Base-by-base conservation (phyloP, 2,797 vertebrate species). In the Gallinago stenura region DNA sequence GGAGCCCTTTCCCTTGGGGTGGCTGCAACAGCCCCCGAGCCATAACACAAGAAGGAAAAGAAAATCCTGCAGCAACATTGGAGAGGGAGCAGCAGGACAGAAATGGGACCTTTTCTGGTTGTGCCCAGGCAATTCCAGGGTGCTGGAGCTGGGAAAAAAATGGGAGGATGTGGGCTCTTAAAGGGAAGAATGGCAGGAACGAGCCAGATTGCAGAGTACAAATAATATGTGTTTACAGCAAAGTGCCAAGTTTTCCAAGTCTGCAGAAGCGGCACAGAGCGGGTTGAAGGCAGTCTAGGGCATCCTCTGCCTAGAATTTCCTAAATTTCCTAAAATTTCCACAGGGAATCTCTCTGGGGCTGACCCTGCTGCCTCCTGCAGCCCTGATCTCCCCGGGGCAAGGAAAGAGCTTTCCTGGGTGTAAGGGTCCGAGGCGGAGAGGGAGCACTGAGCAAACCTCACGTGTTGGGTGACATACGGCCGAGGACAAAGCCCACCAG, bases 91-190 rank as follows among this genome's bases (percentile, higher is more conserved):
- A 35, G 41, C 24, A 43, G 81, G 43, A 9, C 12, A n/a, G 69
- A 78, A 84, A 15, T 1, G 8, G 48, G 33, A 58, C 1, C 26
- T 48, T 9, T 58, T 39, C 65, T 28, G 78, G 60, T 64, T 54
- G 69, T 58, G 77, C n/a, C 39, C 28, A 18, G 43, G 43, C 71
- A 77, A 75, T 71, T 7, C 41, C 70, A 77, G 56, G 37, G 20
- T 33, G 41, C 31, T 10, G 14, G 31, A 5, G 64, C 48, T 48
- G 48, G 0, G 4, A 15, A 37, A 93, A 94, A 93, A 94, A 83
- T 51, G 81, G 71, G 87, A 96, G 84, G 92, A 96, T 92, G 12
- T 87, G 79, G 41, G n/a, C 81, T 89, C 82, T 91, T 89, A 35
- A 22, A 46, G 21, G 64, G 78, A 94, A 94, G 75, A 97, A 95